Conservation (phyloP, 2,797 vertebrate species). For the Crenichthys baileyi region DNA sequence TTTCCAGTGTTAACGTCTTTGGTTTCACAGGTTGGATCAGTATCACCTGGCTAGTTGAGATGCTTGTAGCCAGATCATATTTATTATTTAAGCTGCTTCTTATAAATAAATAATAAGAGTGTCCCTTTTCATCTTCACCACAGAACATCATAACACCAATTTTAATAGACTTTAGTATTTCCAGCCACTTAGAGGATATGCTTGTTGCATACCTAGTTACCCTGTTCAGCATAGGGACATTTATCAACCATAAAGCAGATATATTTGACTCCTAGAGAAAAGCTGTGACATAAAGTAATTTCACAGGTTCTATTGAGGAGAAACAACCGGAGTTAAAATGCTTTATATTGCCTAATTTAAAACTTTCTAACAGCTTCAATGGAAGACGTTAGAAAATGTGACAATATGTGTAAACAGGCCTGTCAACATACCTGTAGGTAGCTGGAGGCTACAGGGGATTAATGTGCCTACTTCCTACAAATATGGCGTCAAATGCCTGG, state of each 20-base stretch:
- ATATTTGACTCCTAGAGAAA: background rate
- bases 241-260: background rate
- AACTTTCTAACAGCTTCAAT: background rate
- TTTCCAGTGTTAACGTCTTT: conserved; percentile 26
- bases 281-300: background rate
- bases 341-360: background rate
- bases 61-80: conserved; percentile 54
- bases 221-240: background rate
- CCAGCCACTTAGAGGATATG: background rate
- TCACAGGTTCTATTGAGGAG: background rate
- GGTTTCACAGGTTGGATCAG: conserved; percentile 74
- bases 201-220: background rate
- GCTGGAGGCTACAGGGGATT: conserved; percentile 24
- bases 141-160: conserved; percentile 21
- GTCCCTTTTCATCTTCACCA: conserved; percentile 43
- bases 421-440: conserved; percentile 15
- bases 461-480: background rate
- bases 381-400: background rate
- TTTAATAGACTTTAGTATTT: conserved; percentile 6
- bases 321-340: background rate
- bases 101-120: conserved; percentile 73
- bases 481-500: background rate
- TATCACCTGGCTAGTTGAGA: conserved; percentile 57
- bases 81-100: conserved; percentile 76
- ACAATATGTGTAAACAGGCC: conserved; percentile 38